These are phyloP conservation scores for Anorthoa munda DNA, from an alignment of 2,888 invertebrate genomes.

Conservation along the genomic window DNA sequence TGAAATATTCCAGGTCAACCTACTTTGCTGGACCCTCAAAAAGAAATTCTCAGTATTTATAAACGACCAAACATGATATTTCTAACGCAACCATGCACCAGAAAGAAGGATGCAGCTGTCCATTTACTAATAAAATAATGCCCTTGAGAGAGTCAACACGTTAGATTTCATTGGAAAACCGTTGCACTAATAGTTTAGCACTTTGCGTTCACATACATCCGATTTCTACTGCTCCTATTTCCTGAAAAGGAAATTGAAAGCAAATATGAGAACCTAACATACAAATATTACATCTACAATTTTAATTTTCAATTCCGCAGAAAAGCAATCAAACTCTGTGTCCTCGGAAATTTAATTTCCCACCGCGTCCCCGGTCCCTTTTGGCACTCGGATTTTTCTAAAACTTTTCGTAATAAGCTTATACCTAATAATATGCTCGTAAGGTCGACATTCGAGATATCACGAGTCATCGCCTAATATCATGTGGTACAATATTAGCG, in stretches of 20 bases:
- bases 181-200: not conserved
- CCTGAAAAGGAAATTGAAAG: slow-evolving; percentile 31
- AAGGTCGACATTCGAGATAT: slow-evolving; percentile 32
- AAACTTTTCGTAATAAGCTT: slow-evolving; percentile 37
- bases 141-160: not conserved
- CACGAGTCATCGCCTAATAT: slow-evolving; percentile 50
- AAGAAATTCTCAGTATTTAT: not conserved
- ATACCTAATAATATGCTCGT: slow-evolving; percentile 25
- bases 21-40: too few relatives aligned
- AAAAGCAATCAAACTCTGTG: slow-evolving; percentile 51
- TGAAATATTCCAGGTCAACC: too few relatives aligned
- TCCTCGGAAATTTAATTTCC: slow-evolving; percentile 56
- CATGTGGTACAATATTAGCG: slow-evolving; percentile 36
- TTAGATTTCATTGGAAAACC: not conserved
- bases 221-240: slow-evolving; percentile 4
- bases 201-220: slow-evolving; percentile 15
- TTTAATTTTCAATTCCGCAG: slow-evolving; percentile 41
- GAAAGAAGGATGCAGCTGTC: not conserved
- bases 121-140: not conserved
- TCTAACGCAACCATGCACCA: not conserved
- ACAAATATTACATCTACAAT: slow-evolving; percentile 32
- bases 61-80: not conserved
- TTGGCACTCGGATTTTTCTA: slow-evolving; percentile 38
- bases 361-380: slow-evolving; percentile 35
- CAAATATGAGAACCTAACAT: slow-evolving; percentile 6